Base-by-base conservation (phyloP, 1,140 invertebrate genomes). In the Drosophila nigromelanica region DNA sequence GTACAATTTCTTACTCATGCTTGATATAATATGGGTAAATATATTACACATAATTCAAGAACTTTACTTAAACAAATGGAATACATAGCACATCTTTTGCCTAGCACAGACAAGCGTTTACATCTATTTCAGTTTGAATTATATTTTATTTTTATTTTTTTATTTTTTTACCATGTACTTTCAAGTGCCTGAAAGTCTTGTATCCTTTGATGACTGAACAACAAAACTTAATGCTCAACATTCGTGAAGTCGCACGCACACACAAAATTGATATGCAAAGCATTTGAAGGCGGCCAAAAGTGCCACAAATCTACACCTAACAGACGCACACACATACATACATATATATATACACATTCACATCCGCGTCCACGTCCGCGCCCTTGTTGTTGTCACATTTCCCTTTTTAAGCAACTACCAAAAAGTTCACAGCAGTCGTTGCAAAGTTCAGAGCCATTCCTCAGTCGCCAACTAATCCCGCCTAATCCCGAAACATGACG, bases 401-500 rank as follows among this genome's bases (percentile, higher is more conserved):
- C 71, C 67, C 60, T 74, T 74, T 74, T 74, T 70, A 74, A 75
- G 75, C 75, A 78, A 78, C 75, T 78, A 74, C 64, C 72, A 64
- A 74, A 74, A 73, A 77, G 56, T 73, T 73, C 63, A 68, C 48
- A 70, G 72, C 58, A 63, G 67, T 74, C 73, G 68, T 47, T 66
- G 62, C 80, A 85, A 86, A 86, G 78, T 82, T 89, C 79, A 87
- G 83, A 89, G 79, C 83, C 85, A 89, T 89, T 83, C 83, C 83
- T 86, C 82, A 86, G 82, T 86, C 83, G 79, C 63, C 62, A 63
- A 82, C 86, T 91, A 91, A 91, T 91, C 90, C 87, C 69, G 76
- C 62, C 78, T 91, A 91, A 91, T 91, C 90, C 90, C 80, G 80
- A 80, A 90, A 91, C 90, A 91, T 91, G 90, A 91, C 90, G 90